phyloP scores from a whole-genome alignment of 2,888 invertebrate genomes.

The Phytoseiulus persimilis region DNA sequence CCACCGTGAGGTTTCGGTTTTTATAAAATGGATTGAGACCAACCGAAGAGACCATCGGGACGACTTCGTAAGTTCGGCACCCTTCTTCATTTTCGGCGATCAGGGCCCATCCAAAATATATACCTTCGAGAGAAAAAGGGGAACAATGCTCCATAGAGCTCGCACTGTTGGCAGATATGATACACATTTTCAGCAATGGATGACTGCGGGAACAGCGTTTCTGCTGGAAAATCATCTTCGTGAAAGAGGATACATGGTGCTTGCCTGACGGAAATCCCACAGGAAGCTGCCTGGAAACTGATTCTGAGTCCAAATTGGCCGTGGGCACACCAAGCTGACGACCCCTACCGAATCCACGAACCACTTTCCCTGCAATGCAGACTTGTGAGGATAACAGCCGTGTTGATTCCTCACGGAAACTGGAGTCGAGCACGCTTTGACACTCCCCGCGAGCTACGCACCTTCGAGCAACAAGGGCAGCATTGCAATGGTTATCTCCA shows the following conservation, averaged over 20 bases:
- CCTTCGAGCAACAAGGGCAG: not conserved
- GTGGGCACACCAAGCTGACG: not conserved
- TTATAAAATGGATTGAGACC: slow-evolving; percentile 15
- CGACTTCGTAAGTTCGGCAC: not conserved
- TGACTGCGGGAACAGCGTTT: no score
- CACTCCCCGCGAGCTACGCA: not conserved
- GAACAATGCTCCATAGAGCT: not conserved
- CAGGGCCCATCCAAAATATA: not conserved
- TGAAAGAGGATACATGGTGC: no score
- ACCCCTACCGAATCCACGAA: not conserved
- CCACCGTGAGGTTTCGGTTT: not conserved
- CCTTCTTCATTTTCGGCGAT: not conserved
- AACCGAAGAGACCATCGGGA: not conserved
- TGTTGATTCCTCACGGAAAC: no score
- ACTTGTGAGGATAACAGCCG: no score
- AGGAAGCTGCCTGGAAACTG: not conserved
- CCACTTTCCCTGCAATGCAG: not conserved
- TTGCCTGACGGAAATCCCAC: not conserved
- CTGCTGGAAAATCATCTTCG: no score
- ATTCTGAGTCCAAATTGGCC: not conserved
- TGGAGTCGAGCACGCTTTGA: not conserved
- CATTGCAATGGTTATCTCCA: not conserved
- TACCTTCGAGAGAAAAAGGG: not conserved
- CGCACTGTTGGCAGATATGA: no score
- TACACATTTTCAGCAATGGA: no score